Evolutionary conservation across 1,140 invertebrate species (phyloP).

Genomic region (Campoletis sonorensis): DNA sequence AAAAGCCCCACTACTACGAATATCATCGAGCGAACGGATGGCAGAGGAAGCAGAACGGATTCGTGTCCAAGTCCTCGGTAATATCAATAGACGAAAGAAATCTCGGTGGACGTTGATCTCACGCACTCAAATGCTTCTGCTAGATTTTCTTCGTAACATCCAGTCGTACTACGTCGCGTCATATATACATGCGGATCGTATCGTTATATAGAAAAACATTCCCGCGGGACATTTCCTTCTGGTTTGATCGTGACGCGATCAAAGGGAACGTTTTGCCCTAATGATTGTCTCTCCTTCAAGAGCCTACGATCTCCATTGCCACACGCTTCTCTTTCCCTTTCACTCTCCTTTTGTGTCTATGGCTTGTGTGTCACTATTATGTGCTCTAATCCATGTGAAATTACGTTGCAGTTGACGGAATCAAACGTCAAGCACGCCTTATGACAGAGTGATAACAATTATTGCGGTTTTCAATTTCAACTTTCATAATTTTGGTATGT

Average conservation of each 20-base stretch:
- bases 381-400: constrained; percentile 27
- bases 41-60: constrained; percentile 13
- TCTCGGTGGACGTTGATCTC: constrained; percentile 5
- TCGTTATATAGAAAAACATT: constrained; percentile 15
- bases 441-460: neutral
- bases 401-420: constrained; percentile 12
- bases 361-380: constrained; percentile 9
- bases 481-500: no score
- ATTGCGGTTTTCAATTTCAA: no score
- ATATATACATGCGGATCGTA: neutral
- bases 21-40: constrained; percentile 22
- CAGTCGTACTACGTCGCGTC: neutral
- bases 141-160: constrained; percentile 15
- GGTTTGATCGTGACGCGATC: constrained; percentile 57
- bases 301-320: constrained; percentile 13
- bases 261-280: constrained; percentile 56
- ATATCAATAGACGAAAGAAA: constrained; percentile 50
- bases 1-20: constrained; percentile 30
- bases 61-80: constrained; percentile 46
- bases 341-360: neutral
- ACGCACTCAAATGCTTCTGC: constrained; percentile 29
- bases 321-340: neutral
- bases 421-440: neutral
- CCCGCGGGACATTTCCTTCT: constrained; percentile 29
- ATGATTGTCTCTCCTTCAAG: constrained; percentile 52